Base-by-base conservation (phyloP, 92 coral and sea anemone genomes). In the Zoanthus sociatus region DNA sequence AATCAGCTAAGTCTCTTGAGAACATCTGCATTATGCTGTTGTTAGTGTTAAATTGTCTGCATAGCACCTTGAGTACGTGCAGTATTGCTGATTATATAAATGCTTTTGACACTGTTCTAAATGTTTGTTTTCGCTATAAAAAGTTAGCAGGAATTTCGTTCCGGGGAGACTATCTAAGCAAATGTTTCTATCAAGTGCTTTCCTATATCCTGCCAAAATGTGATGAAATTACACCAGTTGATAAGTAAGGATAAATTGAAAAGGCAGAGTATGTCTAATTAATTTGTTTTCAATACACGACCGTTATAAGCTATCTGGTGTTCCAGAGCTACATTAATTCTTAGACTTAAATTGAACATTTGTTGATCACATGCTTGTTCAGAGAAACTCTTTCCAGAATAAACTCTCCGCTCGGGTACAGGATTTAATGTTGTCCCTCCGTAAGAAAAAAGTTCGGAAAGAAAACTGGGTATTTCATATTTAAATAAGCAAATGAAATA, bases 41-140 rank as follows among this genome's bases (percentile, higher is more conserved):
- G 71, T 58, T 69, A 21, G 9, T 30, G 18, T 78, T 47, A 20
- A 32, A 6, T 10, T n/a, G 1, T 66, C 60, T 50, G 75, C 6
- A 44, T 44, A 63, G 7, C 3, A 21, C 16, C 12, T 64, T 50
- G n/a, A 44, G 47, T 12, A 4, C n/a, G 47, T 5, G 7, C 67
- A 7, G 26, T 54, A 9, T 18, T 17, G n/a, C 9, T 20, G 4
- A 42, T 51, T 64, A 26, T 63, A 32, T 81, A 81, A 81, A 42
- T 58, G 16, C 67, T 81, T 68, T 81, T 66, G 17, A 81, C 70
- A 20, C 61, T 81, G 73, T 66, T 81, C 85, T 46, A 81, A 73
- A 45, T 63, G 21, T 67, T 81, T 9, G 53, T 74, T 81, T 67
- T 81, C 85, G 66, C 71, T 81, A 53, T 67, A 64, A 20, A 64